Conservation (phyloP, 2,888 invertebrate species). For the Agrenia bidenticulata region DNA sequence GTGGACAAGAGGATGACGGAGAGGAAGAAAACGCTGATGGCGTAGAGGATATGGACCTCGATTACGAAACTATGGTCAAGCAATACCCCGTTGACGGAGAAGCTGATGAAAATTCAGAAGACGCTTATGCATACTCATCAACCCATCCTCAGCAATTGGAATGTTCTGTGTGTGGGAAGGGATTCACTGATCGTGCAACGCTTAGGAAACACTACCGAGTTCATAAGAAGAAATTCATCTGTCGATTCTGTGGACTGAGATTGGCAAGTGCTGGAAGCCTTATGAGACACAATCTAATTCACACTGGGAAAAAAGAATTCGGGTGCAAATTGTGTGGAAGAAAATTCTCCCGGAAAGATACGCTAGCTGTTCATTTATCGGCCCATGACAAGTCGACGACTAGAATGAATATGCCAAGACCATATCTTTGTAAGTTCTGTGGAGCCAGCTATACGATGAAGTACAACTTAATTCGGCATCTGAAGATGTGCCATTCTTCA, state of each 20-base stretch:
- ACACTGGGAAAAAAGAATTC: conserved; percentile 37
- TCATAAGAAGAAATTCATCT: conserved; percentile 16
- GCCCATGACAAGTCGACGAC: conserved; percentile 12
- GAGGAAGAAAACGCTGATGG: conserved; percentile 13
- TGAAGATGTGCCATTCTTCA: conserved; percentile 18
- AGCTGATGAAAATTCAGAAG: not conserved
- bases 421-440: conserved; percentile 24
- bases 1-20: not conserved
- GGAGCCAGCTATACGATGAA: conserved; percentile 30
- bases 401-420: conserved; percentile 25
- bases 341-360: conserved; percentile 34
- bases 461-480: conserved; percentile 35
- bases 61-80: conserved; percentile 5
- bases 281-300: conserved; percentile 38
- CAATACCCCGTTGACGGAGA: not conserved
- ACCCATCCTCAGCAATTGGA: not conserved
- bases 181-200: not conserved
- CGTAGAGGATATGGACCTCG: not conserved
- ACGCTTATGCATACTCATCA: no score
- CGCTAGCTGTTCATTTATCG: conserved; percentile 29
- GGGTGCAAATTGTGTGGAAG: conserved; percentile 28
- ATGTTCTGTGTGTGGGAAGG: not conserved
- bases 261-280: conserved; percentile 37
- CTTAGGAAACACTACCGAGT: no score
- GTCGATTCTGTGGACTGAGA: conserved; percentile 37